Percentiles rank a stretch among this genome's conserved stretches.
Conservation (phyloP, 2,888 invertebrate genomes). For the Acleris sparsana region DNA sequence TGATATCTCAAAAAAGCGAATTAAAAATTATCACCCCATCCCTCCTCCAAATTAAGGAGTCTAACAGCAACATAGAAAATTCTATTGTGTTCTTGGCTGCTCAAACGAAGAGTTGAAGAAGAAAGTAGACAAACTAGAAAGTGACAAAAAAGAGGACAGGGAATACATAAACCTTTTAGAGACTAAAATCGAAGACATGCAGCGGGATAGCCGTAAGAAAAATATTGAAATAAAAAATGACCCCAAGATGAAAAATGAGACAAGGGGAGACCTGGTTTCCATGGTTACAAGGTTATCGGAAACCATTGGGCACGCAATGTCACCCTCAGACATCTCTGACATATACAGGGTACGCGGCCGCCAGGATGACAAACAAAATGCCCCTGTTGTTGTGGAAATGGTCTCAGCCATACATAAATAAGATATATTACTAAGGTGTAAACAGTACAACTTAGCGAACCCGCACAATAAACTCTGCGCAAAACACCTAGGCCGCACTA, state of each 20-base stretch:
- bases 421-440: conserved; percentile 36
- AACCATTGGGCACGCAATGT: conserved; percentile 26
- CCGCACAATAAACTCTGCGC: conserved; percentile 38
- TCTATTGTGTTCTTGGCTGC: conserved; percentile 29
- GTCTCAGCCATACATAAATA: conserved; percentile 37
- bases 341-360: conserved; percentile 36
- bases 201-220: conserved; percentile 29
- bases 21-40: conserved; percentile 20
- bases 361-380: conserved; percentile 19
- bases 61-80: conserved; percentile 36
- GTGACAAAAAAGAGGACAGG: conserved; percentile 24
- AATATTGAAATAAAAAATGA: conserved; percentile 40
- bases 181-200: conserved; percentile 37
- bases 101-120: conserved; percentile 35
- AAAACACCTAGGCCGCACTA: conserved; percentile 39
- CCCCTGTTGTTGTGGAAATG: conserved; percentile 39
- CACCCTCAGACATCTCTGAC: conserved; percentile 35
- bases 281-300: conserved; percentile 31
- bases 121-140: conserved; percentile 26
- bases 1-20: conserved; percentile 21
- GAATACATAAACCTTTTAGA: conserved; percentile 36
- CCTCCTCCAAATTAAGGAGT: conserved; percentile 28
- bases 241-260: conserved; percentile 32
- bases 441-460: conserved; percentile 37
- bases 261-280: conserved; percentile 34